Base-by-base conservation (phyloP, 2,888 invertebrate genomes). In the Orthosia incerta region DNA sequence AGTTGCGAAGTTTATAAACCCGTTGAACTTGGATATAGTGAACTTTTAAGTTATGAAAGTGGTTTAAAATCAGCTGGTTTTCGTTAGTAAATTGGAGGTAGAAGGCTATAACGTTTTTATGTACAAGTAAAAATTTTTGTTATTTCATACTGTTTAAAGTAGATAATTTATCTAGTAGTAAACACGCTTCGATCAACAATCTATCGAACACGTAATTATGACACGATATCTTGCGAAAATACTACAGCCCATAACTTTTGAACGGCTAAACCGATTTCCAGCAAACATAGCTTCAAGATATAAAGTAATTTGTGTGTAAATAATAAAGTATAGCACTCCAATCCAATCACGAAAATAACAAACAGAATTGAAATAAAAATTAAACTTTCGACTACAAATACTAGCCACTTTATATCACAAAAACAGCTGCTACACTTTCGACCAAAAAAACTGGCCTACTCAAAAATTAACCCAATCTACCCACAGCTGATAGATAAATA, bases 11-110 rank as follows among this genome's bases (percentile, higher is more conserved):
- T 55, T 16, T 15, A 26, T 15, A 23, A 67, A 78, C 76, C 46
- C 4, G 76, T 26, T 13, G 18, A 51, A 55, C 62, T 61, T 68
- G 64, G 26, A 20, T 53, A 50, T 56, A 61, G 39, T 64, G 48
- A 79, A 71, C 55, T 80, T 65, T 60, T 23, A 46, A 26, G 39
- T 55, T 72, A 26, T 51, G 72, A 80, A 80, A 80, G 80, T 68
- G 2, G 31, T 31, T 59, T 48, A 11, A 62, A 39, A 15, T 59
- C 20, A 11, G 31, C 18, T 51, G 31, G 20, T 73, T 57, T 64
- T 15, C 39, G 0, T 61, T 39, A 48, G 26, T 57, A 4, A n/a
- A 9, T 56, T 31, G 31, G 31, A 5, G 0, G 18, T 18, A 18
- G 62, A 74, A 67, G 71, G 74, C 39, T 55, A 31, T 0, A 15